A percentile compares a stretch with the other conserved stretches of the same genome.
Conservation (phyloP, 1,140 invertebrate genomes). For the Manduca sexta region DNA sequence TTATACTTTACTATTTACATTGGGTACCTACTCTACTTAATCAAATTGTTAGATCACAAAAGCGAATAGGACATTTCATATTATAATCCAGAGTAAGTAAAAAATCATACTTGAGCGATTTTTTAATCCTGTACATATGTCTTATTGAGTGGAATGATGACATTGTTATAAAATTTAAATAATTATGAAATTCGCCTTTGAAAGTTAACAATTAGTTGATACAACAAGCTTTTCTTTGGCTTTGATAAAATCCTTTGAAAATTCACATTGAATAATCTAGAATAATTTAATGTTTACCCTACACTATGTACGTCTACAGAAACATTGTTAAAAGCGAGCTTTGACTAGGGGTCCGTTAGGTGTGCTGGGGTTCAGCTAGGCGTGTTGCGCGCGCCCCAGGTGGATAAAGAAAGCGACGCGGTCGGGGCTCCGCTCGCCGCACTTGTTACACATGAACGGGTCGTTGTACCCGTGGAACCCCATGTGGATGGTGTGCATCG, state of each 20-base stretch:
- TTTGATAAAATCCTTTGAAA: slow-evolving; percentile 15
- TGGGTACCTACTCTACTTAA: slow-evolving; percentile 2
- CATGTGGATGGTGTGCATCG: slow-evolving; percentile 97
- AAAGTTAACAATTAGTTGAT: slow-evolving; percentile 10
- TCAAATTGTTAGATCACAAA: background rate
- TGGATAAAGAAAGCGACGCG: slow-evolving; percentile 94
- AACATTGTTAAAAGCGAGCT: slow-evolving; percentile 6
- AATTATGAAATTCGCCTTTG: slow-evolving; percentile 7
- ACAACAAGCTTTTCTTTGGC: slow-evolving; percentile 25
- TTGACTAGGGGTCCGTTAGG: slow-evolving; percentile 34
- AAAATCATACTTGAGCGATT: too few species aligned
- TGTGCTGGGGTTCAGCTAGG: slow-evolving; percentile 38
- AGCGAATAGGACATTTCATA: background rate
- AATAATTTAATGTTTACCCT: slow-evolving; percentile 11
- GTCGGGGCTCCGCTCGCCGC: slow-evolving; percentile 87
- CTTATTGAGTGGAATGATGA: too few species aligned
- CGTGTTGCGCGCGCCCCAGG: slow-evolving; percentile 88
- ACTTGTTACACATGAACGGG: slow-evolving; percentile 96
- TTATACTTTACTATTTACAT: background rate
- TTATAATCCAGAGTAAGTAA: background rate
- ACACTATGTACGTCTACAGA: slow-evolving; percentile 2
- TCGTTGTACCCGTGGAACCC: slow-evolving; percentile 93
- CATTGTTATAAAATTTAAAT: too few species aligned
- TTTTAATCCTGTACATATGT: too few species aligned
- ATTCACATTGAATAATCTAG: slow-evolving; percentile 8